A percentile compares a stretch with the other conserved stretches of the same genome.
phyloP scores from a whole-genome alignment of 2,888 invertebrate genomes.

The Anthophora plumipes region DNA sequence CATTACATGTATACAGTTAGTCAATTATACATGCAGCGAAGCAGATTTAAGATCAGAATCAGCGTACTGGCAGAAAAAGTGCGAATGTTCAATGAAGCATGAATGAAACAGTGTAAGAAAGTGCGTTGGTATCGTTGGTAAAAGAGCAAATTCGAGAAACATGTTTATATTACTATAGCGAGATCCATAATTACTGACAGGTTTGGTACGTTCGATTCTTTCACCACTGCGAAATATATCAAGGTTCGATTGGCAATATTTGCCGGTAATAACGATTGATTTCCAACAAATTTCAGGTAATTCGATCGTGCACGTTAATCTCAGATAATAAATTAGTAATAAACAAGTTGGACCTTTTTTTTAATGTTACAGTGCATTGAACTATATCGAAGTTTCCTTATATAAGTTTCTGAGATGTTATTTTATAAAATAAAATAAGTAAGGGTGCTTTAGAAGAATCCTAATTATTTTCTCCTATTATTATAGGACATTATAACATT shows the following conservation, averaged over 20 bases:
- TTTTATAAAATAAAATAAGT: too few relatives aligned
- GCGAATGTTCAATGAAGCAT: constrained; percentile 33
- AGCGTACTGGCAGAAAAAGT: constrained; percentile 20
- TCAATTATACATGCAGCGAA: neutral
- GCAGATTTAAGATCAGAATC: constrained; percentile 23
- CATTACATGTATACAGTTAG: neutral
- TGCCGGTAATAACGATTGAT: constrained; percentile 1
- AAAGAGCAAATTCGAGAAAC: constrained; percentile 17
- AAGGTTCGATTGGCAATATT: neutral
- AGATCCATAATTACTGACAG: constrained; percentile 12
- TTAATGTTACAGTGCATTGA: neutral
- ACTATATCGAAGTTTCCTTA: too few relatives aligned
- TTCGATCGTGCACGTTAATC: neutral
- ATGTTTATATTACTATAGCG: neutral
- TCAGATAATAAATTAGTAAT: neutral
- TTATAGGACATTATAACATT: too few relatives aligned
- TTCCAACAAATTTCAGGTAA: neutral
- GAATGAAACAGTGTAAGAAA: constrained; percentile 41
- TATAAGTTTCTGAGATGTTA: too few relatives aligned
- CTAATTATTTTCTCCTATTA: too few relatives aligned
- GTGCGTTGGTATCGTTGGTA: constrained; percentile 34
- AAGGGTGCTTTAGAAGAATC: too few relatives aligned
- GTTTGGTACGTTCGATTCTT: constrained; percentile 3
- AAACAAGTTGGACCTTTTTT: neutral
- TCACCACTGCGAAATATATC: neutral